Conservation (phyloP, 1,140 invertebrate species). For the Tetramorium simillimum region DNA sequence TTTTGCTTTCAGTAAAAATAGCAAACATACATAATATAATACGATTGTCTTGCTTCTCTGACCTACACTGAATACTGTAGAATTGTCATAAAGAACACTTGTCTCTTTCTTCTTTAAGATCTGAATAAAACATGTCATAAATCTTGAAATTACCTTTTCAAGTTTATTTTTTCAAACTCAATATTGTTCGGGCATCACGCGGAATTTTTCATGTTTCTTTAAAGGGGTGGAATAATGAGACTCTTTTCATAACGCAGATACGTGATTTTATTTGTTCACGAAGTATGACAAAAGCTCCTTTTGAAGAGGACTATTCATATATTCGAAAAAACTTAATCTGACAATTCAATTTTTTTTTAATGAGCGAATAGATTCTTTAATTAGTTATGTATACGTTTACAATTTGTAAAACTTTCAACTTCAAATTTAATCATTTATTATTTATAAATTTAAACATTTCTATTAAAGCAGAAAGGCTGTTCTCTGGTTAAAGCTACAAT, state of each 20-base stretch:
- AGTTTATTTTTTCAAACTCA: not conserved
- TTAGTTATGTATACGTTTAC: not conserved
- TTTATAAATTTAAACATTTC: not conserved
- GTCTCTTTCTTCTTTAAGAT: not conserved
- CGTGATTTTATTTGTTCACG: not conserved
- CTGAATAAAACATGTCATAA: not conserved
- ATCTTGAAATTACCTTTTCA: not conserved
- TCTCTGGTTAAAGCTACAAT: not conserved
- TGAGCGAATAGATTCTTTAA: not conserved
- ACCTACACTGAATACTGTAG: not conserved
- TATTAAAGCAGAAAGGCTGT: not conserved
- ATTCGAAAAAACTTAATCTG: not conserved
- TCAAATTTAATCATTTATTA: not conserved
- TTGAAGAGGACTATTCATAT: not conserved
- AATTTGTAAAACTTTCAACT: not conserved
- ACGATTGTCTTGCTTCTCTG: not conserved
- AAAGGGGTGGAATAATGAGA: not conserved
- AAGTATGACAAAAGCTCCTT: not conserved
- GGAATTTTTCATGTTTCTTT: not conserved
- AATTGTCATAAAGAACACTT: not conserved
- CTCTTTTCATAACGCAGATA: not conserved
- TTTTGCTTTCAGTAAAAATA: not conserved
- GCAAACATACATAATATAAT: not conserved
- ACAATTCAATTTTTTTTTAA: conserved; percentile 11
- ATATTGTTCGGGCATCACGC: not conserved